Evolutionary conservation across 2,113 vertebrate genomes (phyloP), one percentile per base, ranked within the genome.

Genomic region (Rhea americana): DNA sequence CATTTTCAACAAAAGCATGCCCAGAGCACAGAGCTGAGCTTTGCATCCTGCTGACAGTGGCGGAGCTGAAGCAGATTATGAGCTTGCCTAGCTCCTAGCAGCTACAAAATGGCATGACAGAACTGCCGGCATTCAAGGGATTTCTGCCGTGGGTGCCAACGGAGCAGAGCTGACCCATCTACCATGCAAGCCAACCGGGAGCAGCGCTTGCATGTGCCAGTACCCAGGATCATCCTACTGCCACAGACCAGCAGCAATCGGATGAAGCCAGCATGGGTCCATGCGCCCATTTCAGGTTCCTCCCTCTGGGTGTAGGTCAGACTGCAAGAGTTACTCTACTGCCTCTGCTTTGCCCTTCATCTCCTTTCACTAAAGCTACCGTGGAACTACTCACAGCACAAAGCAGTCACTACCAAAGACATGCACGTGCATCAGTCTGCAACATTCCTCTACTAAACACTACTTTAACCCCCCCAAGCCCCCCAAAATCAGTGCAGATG

Each of bases 351-450:
- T 68, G 74, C 83, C 48, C 78, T 51, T 30, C 1, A 0, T 53
- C 84, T 68, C 61, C 88, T 56, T 53, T 24, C 90, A 39, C 83
- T 88, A 88, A 83, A 88, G 61, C 92, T 95, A 41, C 85, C 2
- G 81, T 30, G 73, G 84, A 87, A 91, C 96, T 93, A 93, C 92
- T 94, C 87, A 79, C 70, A n/a, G 94, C 91, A 71, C 91, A 73
- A 87, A 82, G 92, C 92, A 32, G 63, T 0, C 89, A 47, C 96
- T 93, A 94, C 82, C 80, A 84, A 91, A 93, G 83, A 65, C 91
- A 95, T 15, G 63, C 82, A 82, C 35, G 39, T 85, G 89, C 93
- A 45, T n/a, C 89, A 47, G 39, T 4, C 74, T 65, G 80, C 89
- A 61, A 45, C 67, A 35, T 74, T 87, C 82, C 73, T 41, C 94